Evolutionary conservation across 2,888 invertebrate genomes (phyloP).

Genomic region (Pammene fasciana): DNA sequence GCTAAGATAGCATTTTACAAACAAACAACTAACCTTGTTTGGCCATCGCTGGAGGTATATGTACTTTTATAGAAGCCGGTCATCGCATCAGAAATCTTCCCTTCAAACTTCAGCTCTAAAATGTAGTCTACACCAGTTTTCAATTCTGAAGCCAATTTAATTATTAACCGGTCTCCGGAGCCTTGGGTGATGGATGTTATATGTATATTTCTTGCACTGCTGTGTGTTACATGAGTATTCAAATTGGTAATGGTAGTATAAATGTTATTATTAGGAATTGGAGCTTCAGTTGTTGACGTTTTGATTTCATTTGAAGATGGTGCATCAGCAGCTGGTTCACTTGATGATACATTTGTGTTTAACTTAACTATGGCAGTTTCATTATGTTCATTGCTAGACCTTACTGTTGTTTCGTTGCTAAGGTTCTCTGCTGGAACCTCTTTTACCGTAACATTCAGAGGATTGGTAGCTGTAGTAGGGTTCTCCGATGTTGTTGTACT

Average conservation of each 20-base stretch:
- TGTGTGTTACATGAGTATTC: conserved; percentile 70
- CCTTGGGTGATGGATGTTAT: conserved; percentile 62
- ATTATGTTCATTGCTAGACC: background rate
- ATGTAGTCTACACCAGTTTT: conserved; percentile 80
- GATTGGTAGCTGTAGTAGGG: background rate
- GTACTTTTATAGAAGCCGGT: conserved; percentile 87
- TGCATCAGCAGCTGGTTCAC: background rate
- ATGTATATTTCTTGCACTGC: conserved; percentile 66
- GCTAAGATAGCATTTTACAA: background rate
- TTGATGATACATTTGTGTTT: conserved; percentile 2
- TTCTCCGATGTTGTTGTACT: conserved; percentile 35
- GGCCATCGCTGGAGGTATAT: conserved; percentile 77
- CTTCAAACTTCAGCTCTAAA: conserved; percentile 80
- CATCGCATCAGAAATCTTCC: conserved; percentile 83
- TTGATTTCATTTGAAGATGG: conserved; percentile 6
- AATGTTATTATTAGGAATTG: conserved; percentile 43
- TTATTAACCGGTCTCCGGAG: conserved; percentile 67
- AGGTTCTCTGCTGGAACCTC: background rate
- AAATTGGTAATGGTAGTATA: conserved; percentile 40
- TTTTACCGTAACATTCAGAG: background rate
- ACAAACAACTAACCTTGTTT: conserved; percentile 66
- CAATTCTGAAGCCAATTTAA: conserved; percentile 67
- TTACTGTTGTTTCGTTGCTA: background rate
- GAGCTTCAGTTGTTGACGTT: conserved; percentile 43
- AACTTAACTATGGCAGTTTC: background rate